phyloP scores from a whole-genome alignment of 2,797 vertebrate species.

The Coreius guichenoti region DNA sequence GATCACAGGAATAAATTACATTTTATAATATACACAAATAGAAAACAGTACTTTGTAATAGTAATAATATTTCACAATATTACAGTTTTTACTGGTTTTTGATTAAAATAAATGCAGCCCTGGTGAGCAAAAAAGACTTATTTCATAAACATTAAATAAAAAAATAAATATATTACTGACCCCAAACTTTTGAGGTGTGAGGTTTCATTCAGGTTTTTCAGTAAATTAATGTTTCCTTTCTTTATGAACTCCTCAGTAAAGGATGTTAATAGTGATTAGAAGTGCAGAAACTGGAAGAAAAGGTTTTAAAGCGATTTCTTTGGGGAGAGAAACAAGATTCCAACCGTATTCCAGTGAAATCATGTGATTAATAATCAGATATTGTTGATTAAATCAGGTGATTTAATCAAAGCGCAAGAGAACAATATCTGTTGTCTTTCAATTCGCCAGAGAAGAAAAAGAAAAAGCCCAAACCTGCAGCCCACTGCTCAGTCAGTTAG shows the following conservation, averaged over 20 bases:
- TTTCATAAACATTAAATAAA: neutral
- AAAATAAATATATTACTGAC: neutral
- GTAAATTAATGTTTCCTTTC: neutral
- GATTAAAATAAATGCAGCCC: neutral
- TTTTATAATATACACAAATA: neutral
- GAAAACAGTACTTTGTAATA: neutral
- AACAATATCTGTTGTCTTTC: constrained; percentile 10
- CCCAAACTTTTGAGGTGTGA: neutral
- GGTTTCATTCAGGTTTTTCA: neutral
- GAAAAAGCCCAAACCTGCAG: neutral
- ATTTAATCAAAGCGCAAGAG: constrained; percentile 2
- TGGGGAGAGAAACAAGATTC: neutral
- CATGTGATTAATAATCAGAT: neutral
- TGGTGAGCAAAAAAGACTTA: neutral
- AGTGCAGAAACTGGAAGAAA: neutral
- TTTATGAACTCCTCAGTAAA: neutral
- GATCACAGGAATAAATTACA: neutral
- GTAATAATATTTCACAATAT: neutral
- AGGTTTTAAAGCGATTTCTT: neutral
- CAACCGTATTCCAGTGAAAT: neutral
- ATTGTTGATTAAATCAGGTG: constrained; percentile 4
- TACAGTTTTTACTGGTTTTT: neutral
- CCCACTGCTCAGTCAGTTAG: neutral
- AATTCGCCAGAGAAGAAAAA: constrained; percentile 9
- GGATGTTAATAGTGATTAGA: neutral